Evolutionary conservation across 2,888 invertebrate species (phyloP).

Genomic region (Nowickia ferox): DNA sequence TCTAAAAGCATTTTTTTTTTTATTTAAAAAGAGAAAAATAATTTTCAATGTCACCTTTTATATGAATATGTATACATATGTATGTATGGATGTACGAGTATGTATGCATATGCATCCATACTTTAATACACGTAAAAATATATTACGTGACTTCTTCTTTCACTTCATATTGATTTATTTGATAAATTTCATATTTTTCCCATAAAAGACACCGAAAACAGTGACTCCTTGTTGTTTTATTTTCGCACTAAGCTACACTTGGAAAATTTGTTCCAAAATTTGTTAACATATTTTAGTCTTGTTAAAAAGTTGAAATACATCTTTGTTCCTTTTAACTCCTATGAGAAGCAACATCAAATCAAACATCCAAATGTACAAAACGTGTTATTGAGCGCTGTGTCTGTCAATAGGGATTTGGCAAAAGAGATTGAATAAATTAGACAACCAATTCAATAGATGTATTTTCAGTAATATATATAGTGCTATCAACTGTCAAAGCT

Average conservation of each 20-base stretch:
- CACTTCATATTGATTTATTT: slow-evolving; percentile 38
- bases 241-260: slow-evolving; percentile 1
- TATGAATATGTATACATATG: not conserved
- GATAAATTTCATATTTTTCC: slow-evolving; percentile 53
- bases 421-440: not conserved
- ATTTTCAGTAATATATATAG: too few species aligned
- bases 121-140: slow-evolving; percentile 1
- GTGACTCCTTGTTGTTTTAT: not conserved
- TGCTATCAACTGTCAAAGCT: too few species aligned
- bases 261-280: not conserved
- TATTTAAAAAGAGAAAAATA: slow-evolving; percentile 32
- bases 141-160: slow-evolving; percentile 69
- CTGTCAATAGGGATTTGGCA: not conserved
- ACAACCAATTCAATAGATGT: too few species aligned
- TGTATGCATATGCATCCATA: not conserved
- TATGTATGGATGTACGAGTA: slow-evolving; percentile 10
- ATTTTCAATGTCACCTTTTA: slow-evolving; percentile 70
- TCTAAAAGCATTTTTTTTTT: slow-evolving; percentile 1
- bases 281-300: not conserved
- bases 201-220: not conserved
- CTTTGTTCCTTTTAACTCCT: too few species aligned
- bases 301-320: too few species aligned
- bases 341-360: too few species aligned
- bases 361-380: too few species aligned
- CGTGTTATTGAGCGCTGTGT: not conserved